Base-by-base conservation (phyloP, 2,113 vertebrate species). In the Xiphophorus hellerii region DNA sequence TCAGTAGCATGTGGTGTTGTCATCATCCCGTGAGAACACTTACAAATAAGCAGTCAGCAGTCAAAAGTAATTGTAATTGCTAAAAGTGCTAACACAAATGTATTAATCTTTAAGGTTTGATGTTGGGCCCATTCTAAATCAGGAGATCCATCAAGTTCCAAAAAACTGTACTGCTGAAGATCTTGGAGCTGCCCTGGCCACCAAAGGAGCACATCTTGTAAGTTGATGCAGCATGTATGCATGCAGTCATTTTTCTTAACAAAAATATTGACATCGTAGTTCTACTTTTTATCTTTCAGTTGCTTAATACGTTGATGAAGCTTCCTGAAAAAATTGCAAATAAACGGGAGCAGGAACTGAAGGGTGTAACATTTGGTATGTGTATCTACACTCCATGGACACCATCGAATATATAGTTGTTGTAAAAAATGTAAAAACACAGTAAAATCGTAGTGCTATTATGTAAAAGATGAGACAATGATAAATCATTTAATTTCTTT, bases 111-210 rank as follows among this genome's bases (percentile, higher is more conserved):
- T 15, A 73, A 99, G 98, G 91, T 99, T 99, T 78, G 98, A 99
- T 37, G 91, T 97, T 25, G 98, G 98, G 4, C 97, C 97, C 11
- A 95, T 99, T 82, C 90, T 99, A 62, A 94, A 93, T 77, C 97
- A 98, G 82, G 93, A 96, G 84, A 67, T 92, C 12, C 74, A 94
- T 66, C 82, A 90, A 62, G 94, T 99, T 75, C 97, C 96, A 42
- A 89, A 95, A 25, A 27, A 3, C 11, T 95, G 94, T 25, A 97
- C 96, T 0, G 84, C 96, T 6, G 96, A 95, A 62, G 93, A 97
- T 39, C 90, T 99, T 9, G 96, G 97, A 89, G 87, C 42, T 1
- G 30, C 89, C 0, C 89, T 99, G 2, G 94, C 97, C 6, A 78
- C 81, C n/a, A 83, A 94, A 71, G 98, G 97, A 61, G 96, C 96